Evolutionary conservation across 2,888 invertebrate species (phyloP).

Genomic region (Torymus tubicola): DNA sequence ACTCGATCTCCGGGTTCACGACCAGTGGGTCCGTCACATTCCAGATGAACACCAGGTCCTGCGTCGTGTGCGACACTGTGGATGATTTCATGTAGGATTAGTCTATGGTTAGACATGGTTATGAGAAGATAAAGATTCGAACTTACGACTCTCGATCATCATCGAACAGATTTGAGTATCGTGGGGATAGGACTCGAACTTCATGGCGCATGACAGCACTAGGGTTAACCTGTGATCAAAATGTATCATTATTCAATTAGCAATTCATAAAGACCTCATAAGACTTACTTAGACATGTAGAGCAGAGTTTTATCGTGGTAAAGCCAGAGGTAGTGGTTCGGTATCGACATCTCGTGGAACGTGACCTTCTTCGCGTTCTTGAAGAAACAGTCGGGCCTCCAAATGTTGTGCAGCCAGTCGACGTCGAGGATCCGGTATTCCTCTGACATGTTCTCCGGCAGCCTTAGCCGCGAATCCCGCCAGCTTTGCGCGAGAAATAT

Average conservation of each 20-base stretch:
- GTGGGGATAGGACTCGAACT: slow-evolving; percentile 94
- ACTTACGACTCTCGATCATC: slow-evolving; percentile 96
- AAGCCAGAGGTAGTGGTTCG: slow-evolving; percentile 94
- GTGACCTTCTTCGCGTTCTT: slow-evolving; percentile 95
- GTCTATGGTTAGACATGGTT: neutral
- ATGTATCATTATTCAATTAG: neutral
- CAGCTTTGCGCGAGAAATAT: slow-evolving; percentile 95
- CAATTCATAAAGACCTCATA: neutral
- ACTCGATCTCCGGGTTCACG: slow-evolving; percentile 91
- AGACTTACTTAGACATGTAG: slow-evolving; percentile 92
- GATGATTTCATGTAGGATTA: neutral
- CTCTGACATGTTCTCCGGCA: slow-evolving; percentile 96
- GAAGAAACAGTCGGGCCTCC: slow-evolving; percentile 96
- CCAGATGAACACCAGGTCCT: slow-evolving; percentile 93
- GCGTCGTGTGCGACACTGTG: slow-evolving; percentile 91
- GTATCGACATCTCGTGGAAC: slow-evolving; percentile 96
- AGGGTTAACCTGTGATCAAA: slow-evolving; percentile 84
- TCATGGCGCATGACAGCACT: slow-evolving; percentile 95
- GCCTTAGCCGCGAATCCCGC: slow-evolving; percentile 90
- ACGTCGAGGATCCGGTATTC: slow-evolving; percentile 93
- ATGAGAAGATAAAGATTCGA: neutral
- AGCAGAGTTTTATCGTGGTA: slow-evolving; percentile 94
- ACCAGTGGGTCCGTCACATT: slow-evolving; percentile 91
- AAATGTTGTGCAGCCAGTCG: slow-evolving; percentile 92
- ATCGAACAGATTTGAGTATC: slow-evolving; percentile 95